Evolutionary conservation across 2,797 vertebrate genomes (phyloP).

Genomic region (Leptatherina wallacei): DNA sequence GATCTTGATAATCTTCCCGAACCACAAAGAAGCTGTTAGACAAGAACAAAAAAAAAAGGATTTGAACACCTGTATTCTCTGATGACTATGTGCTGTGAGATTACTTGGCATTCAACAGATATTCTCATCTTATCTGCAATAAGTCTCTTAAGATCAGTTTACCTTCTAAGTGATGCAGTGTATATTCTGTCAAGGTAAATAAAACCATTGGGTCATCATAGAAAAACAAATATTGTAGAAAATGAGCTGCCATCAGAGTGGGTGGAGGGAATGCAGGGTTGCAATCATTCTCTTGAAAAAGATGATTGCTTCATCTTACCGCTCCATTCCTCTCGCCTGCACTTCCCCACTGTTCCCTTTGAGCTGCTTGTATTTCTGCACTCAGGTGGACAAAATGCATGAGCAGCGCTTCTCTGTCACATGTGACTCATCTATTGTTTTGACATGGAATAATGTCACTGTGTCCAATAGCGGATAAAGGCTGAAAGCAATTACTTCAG

Average conservation of each 20-base stretch:
- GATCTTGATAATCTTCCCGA: slow-evolving; percentile 68
- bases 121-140: slow-evolving; percentile 44
- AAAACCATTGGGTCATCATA: slow-evolving; percentile 51
- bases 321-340: slow-evolving; percentile 16
- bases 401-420: slow-evolving; percentile 45
- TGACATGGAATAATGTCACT: slow-evolving; percentile 38
- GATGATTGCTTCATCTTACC: slow-evolving; percentile 58
- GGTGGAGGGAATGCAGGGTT: slow-evolving; percentile 33
- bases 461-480: slow-evolving; percentile 68
- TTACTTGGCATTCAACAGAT: slow-evolving; percentile 66
- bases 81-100: slow-evolving; percentile 64
- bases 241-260: slow-evolving; percentile 32
- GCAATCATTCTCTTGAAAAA: slow-evolving; percentile 40
- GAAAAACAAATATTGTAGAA: slow-evolving; percentile 45
- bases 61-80: slow-evolving; percentile 77
- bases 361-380: slow-evolving; percentile 50
- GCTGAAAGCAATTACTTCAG: slow-evolving; percentile 76
- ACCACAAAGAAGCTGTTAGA: slow-evolving; percentile 60
- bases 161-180: slow-evolving; percentile 43
- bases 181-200: slow-evolving; percentile 63
- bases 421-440: slow-evolving; percentile 62
- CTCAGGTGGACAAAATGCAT: slow-evolving; percentile 61
- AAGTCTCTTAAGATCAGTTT: slow-evolving; percentile 58
- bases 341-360: slow-evolving; percentile 36
- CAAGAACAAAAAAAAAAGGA: slow-evolving; percentile 54